Percentiles rank a stretch among this genome's conserved stretches.
phyloP scores from a whole-genome alignment of 2,113 vertebrate species.

The Caranx melampygus region DNA sequence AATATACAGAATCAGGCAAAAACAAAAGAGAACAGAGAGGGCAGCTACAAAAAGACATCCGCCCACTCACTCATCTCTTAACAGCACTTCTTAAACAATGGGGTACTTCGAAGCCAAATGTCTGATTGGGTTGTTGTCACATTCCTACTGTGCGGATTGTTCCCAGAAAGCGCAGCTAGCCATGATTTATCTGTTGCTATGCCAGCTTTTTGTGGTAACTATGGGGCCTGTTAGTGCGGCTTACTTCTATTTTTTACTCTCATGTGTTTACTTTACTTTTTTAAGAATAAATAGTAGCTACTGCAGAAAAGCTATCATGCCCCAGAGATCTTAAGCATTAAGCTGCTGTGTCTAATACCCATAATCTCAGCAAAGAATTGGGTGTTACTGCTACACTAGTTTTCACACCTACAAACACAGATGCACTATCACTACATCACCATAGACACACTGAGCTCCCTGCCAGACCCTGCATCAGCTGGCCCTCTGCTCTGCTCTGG shows the following conservation, averaged over 20 bases:
- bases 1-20: slow-evolving; percentile 19
- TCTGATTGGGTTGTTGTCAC: slow-evolving; percentile 48
- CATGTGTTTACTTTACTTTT: slow-evolving; percentile 18
- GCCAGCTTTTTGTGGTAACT: slow-evolving; percentile 53
- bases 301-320: slow-evolving; percentile 14
- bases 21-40: slow-evolving; percentile 12
- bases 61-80: slow-evolving; percentile 43
- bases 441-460: slow-evolving; percentile 46
- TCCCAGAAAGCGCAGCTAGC: slow-evolving; percentile 46
- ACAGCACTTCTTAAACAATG: slow-evolving; percentile 56
- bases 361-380: slow-evolving; percentile 33
- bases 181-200: slow-evolving; percentile 52
- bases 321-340: slow-evolving; percentile 31
- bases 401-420: slow-evolving; percentile 11
- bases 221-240: slow-evolving; percentile 58
- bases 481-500: slow-evolving; percentile 59
- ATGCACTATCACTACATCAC: slow-evolving; percentile 28
- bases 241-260: slow-evolving; percentile 19
- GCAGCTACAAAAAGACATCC: slow-evolving; percentile 25
- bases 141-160: slow-evolving; percentile 54
- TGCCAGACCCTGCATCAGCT: slow-evolving; percentile 69
- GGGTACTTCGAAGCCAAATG: slow-evolving; percentile 41
- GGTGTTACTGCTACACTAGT: slow-evolving; percentile 7
- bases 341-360: slow-evolving; percentile 8
- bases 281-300: slow-evolving; percentile 7